These are phyloP conservation scores for Metopolophium dirhodum DNA, from an alignment of 1,140 invertebrate genomes.

Conservation along the genomic window DNA sequence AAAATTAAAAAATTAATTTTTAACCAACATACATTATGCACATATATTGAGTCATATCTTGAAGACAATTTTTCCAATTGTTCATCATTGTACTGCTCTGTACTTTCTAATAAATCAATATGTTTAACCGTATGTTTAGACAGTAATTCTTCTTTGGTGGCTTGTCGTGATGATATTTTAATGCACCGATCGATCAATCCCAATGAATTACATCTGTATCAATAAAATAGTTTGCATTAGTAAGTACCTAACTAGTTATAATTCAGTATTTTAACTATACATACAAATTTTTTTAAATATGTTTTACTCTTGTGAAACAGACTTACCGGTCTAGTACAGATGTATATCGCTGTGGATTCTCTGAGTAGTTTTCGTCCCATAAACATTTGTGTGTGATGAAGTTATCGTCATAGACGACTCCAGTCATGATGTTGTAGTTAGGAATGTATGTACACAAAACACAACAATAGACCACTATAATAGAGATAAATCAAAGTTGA, in stretches of 20 bases:
- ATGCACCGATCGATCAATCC: constrained; percentile 75
- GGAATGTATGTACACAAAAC: too few species aligned
- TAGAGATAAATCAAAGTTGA: background rate
- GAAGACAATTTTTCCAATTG: constrained; percentile 76
- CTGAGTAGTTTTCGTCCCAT: constrained; percentile 84
- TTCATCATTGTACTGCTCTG: constrained; percentile 67
- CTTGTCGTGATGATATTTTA: constrained; percentile 67
- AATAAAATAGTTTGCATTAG: background rate
- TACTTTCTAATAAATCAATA: constrained; percentile 72
- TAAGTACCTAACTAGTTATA: background rate
- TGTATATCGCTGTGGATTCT: constrained; percentile 79
- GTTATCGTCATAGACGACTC: constrained; percentile 77
- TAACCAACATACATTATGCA: constrained; percentile 77
- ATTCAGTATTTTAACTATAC: background rate
- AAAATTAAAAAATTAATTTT: too few species aligned
- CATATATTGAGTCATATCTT: constrained; percentile 84
- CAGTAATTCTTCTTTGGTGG: constrained; percentile 76
- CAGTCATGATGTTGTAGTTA: constrained; percentile 68
- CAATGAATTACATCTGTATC: constrained; percentile 73
- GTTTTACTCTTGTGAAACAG: background rate
- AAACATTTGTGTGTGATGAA: constrained; percentile 81
- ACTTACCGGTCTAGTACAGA: constrained; percentile 72
- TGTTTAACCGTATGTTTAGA: constrained; percentile 71
- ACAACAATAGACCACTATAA: too few species aligned
- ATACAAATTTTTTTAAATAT: background rate